Percentiles rank a stretch among this genome's conserved stretches.
Evolutionary conservation across 2,888 invertebrate genomes (phyloP).

Genomic region (Amblyteles armatorius): DNA sequence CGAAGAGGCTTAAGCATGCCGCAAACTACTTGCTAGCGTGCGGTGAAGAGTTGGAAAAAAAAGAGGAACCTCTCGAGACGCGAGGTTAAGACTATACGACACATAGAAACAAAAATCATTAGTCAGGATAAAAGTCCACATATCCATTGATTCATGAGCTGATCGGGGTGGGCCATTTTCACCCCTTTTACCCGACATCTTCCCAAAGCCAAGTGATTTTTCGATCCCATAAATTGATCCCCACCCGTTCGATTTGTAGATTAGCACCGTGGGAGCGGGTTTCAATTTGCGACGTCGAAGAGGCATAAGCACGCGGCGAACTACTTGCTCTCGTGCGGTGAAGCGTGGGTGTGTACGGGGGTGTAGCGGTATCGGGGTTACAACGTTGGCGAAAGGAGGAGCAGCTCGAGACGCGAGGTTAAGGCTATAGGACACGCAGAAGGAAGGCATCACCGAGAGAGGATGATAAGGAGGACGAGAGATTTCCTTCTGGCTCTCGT

Average conservation of each 20-base stretch:
- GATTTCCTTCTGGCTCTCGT: conserved; percentile 37
- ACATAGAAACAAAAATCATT: not conserved
- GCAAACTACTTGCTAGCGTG: not conserved
- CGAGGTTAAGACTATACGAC: not conserved
- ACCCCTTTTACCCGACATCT: no score
- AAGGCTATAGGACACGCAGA: conserved; percentile 7
- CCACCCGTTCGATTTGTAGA: not conserved
- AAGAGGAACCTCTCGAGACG: no score
- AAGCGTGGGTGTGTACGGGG: not conserved
- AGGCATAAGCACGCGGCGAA: not conserved
- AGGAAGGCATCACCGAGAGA: conserved; percentile 31
- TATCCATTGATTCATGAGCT: no score
- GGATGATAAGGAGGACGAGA: conserved; percentile 16
- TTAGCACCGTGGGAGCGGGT: not conserved
- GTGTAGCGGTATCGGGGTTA: conserved; percentile 14
- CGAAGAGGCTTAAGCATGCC: not conserved
- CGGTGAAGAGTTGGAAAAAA: not conserved
- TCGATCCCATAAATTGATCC: not conserved
- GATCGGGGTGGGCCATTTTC: no score
- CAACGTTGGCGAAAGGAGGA: conserved; percentile 52
- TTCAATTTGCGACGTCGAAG: not conserved
- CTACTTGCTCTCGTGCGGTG: not conserved
- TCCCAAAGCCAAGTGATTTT: not conserved
- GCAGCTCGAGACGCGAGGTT: conserved; percentile 26
- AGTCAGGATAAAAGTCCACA: no score